Evolutionary conservation across 2,113 vertebrate species (phyloP), one percentile per base, ranked within the genome.

Genomic region (Sorex fumeus): DNA sequence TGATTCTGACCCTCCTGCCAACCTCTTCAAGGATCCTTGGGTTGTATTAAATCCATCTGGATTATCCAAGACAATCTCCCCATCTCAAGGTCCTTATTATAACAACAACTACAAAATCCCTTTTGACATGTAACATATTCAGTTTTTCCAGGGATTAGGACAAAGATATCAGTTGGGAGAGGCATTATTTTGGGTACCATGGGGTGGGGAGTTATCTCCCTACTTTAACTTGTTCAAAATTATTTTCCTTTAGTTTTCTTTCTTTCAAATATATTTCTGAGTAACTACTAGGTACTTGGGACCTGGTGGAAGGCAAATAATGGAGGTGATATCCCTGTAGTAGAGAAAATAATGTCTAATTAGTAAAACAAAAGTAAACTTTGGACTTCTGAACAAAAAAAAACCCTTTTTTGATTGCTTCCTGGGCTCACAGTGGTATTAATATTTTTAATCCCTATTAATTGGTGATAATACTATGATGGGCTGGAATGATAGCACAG

Each of bases 61-160:
- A 70, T 53, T 36, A 70, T 75, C 64, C 21, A 79, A 40, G 43
- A 40, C 30, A 83, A 27, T 69, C 15, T 74, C 40, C 19, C 8
- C 30, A 69, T 84, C 19, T 93, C 57, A 78, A 84, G 32, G 32
- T 93, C 10, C 62, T 67, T 86, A 47, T 40, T 40, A 53, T 77
- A 83, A 36, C 79, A 36, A 76, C 2, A 64, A 7, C 28, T 82
- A 13, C 18, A 77, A 70, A 77, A 10, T n/a, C 18, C 15, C 2
- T 83, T 84, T 87, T 87, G 23, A 21, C 83, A 95, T 21, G 16
- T 85, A 74, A 80, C 40, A 92, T 47, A 69, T 43, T 25, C 11
- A 80, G 53, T 21, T 85, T 92, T 34, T 70, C 53, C 18, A 40
- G 21, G 50, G 23, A 91, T 76, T 90, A 75, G 18, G 1, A 64